phyloP scores from a whole-genome alignment of 1,140 invertebrate genomes.

The Choristoneura fumiferana region DNA sequence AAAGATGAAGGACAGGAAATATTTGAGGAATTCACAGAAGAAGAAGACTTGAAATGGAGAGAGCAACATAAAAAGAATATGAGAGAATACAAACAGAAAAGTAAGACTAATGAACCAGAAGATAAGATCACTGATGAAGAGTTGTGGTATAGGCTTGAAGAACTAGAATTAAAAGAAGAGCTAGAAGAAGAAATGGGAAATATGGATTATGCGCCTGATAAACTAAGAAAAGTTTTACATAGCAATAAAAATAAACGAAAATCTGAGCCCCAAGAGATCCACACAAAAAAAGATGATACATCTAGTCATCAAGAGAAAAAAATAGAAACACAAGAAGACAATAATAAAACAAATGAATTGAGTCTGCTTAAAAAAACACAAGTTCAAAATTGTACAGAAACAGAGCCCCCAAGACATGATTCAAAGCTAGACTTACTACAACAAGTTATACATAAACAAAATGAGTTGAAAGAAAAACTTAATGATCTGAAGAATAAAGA shows the following conservation, averaged over 20 bases:
- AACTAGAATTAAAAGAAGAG: constrained; percentile 76
- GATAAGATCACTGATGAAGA: constrained; percentile 57
- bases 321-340: background rate
- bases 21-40: constrained; percentile 79
- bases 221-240: constrained; percentile 21
- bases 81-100: constrained; percentile 52
- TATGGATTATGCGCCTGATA: constrained; percentile 19
- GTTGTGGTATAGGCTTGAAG: constrained; percentile 68
- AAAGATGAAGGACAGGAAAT: constrained; percentile 77
- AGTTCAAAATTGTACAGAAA: constrained; percentile 23
- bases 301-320: background rate
- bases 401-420: constrained; percentile 18
- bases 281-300: background rate
- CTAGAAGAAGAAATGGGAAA: constrained; percentile 54
- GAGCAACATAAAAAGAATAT: constrained; percentile 60
- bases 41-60: constrained; percentile 79
- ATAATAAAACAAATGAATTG: background rate
- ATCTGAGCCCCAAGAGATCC: constrained; percentile 10
- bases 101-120: constrained; percentile 34
- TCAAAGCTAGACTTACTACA: constrained; percentile 52
- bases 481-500: constrained; percentile 67
- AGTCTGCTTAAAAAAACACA: constrained; percentile 7
- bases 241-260: constrained; percentile 19
- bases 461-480: constrained; percentile 73
- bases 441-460: constrained; percentile 77